A percentile compares a stretch with the other conserved stretches of the same genome.
These are phyloP conservation scores for Leptonema lineaticorne DNA, from an alignment of 1,140 invertebrate genomes.

Conservation along the genomic window DNA sequence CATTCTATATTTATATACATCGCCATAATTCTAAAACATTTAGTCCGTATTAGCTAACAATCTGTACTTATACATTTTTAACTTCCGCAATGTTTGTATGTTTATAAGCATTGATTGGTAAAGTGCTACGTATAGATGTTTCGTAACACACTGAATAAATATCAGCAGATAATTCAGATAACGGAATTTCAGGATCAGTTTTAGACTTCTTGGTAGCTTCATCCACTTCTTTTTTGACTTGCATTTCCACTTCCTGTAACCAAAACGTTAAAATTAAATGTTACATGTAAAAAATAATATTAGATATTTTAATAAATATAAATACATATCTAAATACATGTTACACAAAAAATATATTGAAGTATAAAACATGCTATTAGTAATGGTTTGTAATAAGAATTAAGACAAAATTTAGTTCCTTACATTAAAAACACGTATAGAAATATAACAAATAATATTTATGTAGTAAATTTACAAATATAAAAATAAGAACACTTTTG, in stretches of 20 bases:
- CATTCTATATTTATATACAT: neutral
- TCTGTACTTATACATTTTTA: neutral
- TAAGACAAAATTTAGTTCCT: too few relatives aligned
- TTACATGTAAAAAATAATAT: neutral
- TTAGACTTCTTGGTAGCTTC: slow-evolving; percentile 44
- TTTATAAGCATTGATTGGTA: slow-evolving; percentile 31
- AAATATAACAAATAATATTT: too few relatives aligned
- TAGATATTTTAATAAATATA: too few relatives aligned
- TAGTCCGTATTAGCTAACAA: neutral
- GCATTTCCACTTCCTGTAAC: slow-evolving; percentile 32
- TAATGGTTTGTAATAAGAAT: too few relatives aligned
- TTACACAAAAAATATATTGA: too few relatives aligned
- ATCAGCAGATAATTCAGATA: slow-evolving; percentile 76
- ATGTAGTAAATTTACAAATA: too few relatives aligned
- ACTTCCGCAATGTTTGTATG: slow-evolving; percentile 28
- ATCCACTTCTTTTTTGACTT: slow-evolving; percentile 38
- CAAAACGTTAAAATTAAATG: neutral
- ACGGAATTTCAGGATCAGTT: slow-evolving; percentile 49
- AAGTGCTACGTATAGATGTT: slow-evolving; percentile 43
- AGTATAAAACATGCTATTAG: too few relatives aligned
- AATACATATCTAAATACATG: too few relatives aligned
- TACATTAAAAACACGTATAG: too few relatives aligned
- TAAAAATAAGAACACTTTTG: too few relatives aligned
- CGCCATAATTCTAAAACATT: neutral
- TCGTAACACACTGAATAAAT: slow-evolving; percentile 69